Evolutionary conservation across 64 coral and sea anemone genomes (phyloP).

Genomic region (Acropora yongei): DNA sequence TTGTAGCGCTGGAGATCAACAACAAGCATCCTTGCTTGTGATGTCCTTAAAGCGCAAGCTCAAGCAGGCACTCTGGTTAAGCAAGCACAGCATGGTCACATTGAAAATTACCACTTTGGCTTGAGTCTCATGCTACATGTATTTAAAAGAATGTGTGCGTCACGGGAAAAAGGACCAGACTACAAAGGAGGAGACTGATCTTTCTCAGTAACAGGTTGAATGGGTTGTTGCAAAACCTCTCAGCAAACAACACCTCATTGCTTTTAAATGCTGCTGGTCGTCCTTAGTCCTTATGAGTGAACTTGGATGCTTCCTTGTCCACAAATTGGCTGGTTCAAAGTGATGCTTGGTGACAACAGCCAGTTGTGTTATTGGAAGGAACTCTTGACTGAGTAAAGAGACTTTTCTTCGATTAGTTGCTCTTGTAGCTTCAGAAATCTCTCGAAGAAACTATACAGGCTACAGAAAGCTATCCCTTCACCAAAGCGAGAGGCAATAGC

Average conservation of each 20-base stretch:
- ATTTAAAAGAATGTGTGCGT: no score
- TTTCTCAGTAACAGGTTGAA: not conserved
- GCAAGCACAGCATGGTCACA: not conserved
- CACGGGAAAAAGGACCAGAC: no score
- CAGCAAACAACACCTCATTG: not conserved
- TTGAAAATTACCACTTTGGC: no score
- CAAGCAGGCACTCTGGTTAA: not conserved
- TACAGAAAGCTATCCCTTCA: not conserved
- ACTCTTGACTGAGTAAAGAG: slow-evolving; percentile 64
- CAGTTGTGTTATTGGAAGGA: slow-evolving; percentile 66
- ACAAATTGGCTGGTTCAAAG: no score
- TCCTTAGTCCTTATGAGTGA: not conserved
- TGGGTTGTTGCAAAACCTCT: not conserved
- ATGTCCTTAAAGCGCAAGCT: not conserved
- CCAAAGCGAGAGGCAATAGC: slow-evolving; percentile 55
- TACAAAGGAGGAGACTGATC: no score
- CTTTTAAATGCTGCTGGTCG: not conserved
- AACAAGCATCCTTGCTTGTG: not conserved
- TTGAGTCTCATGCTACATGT: no score
- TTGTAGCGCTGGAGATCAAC: not conserved
- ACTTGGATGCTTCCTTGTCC: no score
- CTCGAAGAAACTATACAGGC: slow-evolving; percentile 19
- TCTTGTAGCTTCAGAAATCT: slow-evolving; percentile 46
- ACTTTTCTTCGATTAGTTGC: slow-evolving; percentile 41
- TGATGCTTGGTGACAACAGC: not conserved